These are phyloP conservation scores for Diplazon laetatorius DNA, from an alignment of 2,888 invertebrate species.

Conservation along the genomic window DNA sequence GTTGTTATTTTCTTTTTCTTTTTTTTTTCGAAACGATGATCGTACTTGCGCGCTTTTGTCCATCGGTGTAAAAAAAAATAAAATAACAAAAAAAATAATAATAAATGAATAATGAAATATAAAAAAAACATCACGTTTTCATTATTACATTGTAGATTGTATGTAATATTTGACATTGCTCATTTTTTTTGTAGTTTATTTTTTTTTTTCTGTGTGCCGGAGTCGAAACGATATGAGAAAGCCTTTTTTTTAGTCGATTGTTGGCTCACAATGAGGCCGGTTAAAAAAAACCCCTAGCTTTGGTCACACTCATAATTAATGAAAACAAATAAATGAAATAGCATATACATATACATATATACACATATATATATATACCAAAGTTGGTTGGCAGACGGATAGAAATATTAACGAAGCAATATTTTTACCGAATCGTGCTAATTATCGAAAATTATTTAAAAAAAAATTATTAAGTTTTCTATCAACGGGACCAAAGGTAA, in stretches of 20 bases:
- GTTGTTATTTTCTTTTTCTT: constrained; percentile 17
- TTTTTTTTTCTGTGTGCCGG: constrained; percentile 32
- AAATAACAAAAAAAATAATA: constrained; percentile 28
- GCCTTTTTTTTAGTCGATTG: constrained; percentile 16
- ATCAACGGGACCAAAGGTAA: constrained; percentile 81
- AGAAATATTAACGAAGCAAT: constrained; percentile 60
- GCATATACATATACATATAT: no score
- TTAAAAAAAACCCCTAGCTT: no score
- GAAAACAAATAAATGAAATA: constrained; percentile 36
- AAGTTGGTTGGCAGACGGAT: constrained; percentile 67
- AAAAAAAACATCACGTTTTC: constrained; percentile 17
- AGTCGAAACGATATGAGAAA: constrained; percentile 48
- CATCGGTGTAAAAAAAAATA: constrained; percentile 54
- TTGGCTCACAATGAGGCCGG: constrained; percentile 55
- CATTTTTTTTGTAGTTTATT: no score
- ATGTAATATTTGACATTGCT: constrained; percentile 50
- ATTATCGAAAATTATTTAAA: constrained; percentile 71
- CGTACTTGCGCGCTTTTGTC: constrained; percentile 33
- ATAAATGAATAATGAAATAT: background rate
- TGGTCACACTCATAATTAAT: constrained; percentile 54
- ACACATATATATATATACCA: no score
- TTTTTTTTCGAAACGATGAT: constrained; percentile 37
- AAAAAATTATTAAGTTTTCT: constrained; percentile 77
- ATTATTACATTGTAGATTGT: constrained; percentile 46
- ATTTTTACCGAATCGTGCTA: constrained; percentile 72